Percentiles rank a stretch among this genome's conserved stretches.
Evolutionary conservation across 1,140 invertebrate species (phyloP).

Genomic region (Platyscapa corneri): DNA sequence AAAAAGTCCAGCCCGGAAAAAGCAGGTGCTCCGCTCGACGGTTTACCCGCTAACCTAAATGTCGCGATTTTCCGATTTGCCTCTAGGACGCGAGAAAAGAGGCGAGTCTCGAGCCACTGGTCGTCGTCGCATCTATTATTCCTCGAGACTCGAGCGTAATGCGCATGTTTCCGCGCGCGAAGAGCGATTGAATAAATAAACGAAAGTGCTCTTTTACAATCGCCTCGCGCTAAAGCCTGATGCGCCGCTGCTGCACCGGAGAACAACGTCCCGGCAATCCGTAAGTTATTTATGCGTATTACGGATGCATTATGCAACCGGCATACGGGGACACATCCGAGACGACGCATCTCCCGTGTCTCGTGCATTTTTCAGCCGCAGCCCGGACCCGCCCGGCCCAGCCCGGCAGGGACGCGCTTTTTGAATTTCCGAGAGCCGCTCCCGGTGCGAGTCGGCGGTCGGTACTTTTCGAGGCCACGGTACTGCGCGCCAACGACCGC

Average conservation of each 20-base stretch:
- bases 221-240: slow-evolving; percentile 16
- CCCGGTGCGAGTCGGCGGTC: background rate
- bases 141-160: background rate
- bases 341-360: background rate
- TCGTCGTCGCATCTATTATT: background rate
- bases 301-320: slow-evolving; percentile 57
- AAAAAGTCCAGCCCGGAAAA: background rate
- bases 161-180: background rate
- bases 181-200: slow-evolving; percentile 45
- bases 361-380: slow-evolving; percentile 54
- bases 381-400: background rate
- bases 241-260: slow-evolving; percentile 7
- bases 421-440: background rate
- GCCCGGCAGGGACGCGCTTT: no score
- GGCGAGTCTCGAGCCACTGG: no score
- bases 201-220: slow-evolving; percentile 45
- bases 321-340: background rate
- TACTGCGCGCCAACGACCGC: no score
- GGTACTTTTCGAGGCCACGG: background rate
- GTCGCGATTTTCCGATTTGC: background rate
- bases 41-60: background rate
- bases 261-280: slow-evolving; percentile 34
- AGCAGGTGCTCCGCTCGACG: background rate
- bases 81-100: background rate
- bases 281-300: slow-evolving; percentile 58